Percentiles rank a stretch among this genome's conserved stretches.
Conservation (phyloP, 2,797 vertebrate species). For the Takifugu ocellatus region DNA sequence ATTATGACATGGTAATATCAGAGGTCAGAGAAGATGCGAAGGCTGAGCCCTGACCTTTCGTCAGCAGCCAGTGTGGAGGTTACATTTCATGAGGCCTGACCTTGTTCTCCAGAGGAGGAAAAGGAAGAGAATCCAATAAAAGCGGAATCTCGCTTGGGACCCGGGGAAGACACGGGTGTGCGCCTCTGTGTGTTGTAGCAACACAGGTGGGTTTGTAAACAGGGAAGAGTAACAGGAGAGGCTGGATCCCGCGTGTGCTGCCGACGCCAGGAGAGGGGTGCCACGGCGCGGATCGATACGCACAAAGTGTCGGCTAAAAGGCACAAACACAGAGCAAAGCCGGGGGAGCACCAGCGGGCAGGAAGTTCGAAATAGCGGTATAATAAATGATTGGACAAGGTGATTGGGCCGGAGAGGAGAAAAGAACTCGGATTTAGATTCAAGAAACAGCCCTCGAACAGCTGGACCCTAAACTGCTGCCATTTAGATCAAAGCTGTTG, state of each 20-base stretch:
- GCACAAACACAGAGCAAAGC: conserved; percentile 34
- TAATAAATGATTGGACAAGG: conserved; percentile 37
- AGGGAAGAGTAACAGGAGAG: conserved; percentile 63
- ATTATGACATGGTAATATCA: conserved; percentile 64
- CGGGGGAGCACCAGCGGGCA: conserved; percentile 33
- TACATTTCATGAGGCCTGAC: conserved; percentile 61
- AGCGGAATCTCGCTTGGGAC: conserved; percentile 40
- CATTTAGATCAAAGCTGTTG: conserved; percentile 36
- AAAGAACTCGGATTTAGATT: conserved; percentile 5
- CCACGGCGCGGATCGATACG: conserved; percentile 61
- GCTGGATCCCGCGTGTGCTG: conserved; percentile 48
- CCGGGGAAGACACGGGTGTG: conserved; percentile 3
- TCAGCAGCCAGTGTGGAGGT: conserved; percentile 48
- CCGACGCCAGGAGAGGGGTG: conserved; percentile 62
- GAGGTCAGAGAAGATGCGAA: conserved; percentile 61
- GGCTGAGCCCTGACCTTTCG: conserved; percentile 59
- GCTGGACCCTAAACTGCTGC: conserved; percentile 18
- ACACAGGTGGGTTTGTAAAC: conserved; percentile 68
- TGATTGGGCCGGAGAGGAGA: conserved; percentile 25
- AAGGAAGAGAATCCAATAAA: conserved; percentile 56
- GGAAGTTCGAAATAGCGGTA: conserved; percentile 35
- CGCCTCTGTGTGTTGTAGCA: conserved; percentile 24
- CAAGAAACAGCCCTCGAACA: conserved; percentile 6
- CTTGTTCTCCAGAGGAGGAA: conserved; percentile 42
- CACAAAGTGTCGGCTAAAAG: conserved; percentile 48